phyloP scores from a whole-genome alignment of 2,888 invertebrate species.

The Lasioglossum oenotherae region DNA sequence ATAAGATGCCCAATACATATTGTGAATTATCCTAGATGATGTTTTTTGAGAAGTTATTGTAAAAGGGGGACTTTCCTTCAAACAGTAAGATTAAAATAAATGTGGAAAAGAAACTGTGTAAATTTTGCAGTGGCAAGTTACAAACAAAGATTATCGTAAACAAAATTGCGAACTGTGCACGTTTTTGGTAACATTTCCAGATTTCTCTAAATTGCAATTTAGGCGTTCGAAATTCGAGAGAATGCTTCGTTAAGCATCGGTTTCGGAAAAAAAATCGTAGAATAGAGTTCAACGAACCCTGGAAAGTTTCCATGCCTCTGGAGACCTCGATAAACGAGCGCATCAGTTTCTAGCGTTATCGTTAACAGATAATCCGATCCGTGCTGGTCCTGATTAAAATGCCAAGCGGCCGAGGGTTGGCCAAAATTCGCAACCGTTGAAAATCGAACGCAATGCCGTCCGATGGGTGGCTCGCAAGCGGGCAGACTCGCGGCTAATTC shows the following conservation, averaged over 20 bases:
- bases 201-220: not conserved
- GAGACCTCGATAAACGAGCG: slow-evolving; percentile 19
- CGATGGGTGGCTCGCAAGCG: slow-evolving; percentile 18
- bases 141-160: not conserved
- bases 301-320: not conserved
- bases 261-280: not conserved
- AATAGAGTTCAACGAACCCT: not conserved
- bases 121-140: too few relatives aligned
- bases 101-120: too few relatives aligned
- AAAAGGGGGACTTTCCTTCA: too few relatives aligned
- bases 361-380: slow-evolving; percentile 62
- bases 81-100: too few relatives aligned
- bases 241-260: not conserved
- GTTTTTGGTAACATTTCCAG: not conserved
- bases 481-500: slow-evolving; percentile 62
- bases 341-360: slow-evolving; percentile 35
- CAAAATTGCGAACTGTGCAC: not conserved
- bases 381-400: slow-evolving; percentile 65
- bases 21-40: too few relatives aligned
- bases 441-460: slow-evolving; percentile 57
- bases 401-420: slow-evolving; percentile 15
- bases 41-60: too few relatives aligned
- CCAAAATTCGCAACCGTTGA: slow-evolving; percentile 40
- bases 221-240: not conserved
- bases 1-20: too few relatives aligned